Percentiles rank a stretch among this genome's conserved stretches.
These are phyloP conservation scores for Odocoileus hemionus DNA, from an alignment of 2,113 vertebrate genomes.

Conservation along the genomic window DNA sequence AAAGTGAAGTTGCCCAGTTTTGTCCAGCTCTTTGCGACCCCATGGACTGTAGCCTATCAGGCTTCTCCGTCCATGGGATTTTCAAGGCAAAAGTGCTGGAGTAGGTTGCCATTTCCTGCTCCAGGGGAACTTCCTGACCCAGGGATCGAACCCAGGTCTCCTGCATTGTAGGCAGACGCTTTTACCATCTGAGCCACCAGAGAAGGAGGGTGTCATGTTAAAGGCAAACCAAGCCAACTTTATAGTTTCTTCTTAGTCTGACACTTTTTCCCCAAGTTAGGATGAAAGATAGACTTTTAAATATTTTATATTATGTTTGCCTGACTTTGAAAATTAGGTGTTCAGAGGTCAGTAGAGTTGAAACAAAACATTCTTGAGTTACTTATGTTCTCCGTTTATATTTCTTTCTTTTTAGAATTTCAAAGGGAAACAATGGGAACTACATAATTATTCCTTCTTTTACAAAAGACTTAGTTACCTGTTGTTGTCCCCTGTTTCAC, in stretches of 20 bases:
- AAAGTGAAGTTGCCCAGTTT: not conserved
- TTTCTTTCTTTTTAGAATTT: conserved; percentile 26
- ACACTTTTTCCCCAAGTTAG: not conserved
- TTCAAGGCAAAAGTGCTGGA: not conserved
- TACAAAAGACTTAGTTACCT: not conserved
- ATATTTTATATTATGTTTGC: not conserved
- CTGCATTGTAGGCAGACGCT: not conserved
- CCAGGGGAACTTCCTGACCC: not conserved
- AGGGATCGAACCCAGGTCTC: not conserved
- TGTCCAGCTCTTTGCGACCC: not conserved
- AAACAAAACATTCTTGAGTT: conserved; percentile 13
- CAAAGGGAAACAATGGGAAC: not conserved
- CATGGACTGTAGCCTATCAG: not conserved
- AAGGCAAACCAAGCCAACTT: not conserved
- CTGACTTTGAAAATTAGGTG: conserved; percentile 9
- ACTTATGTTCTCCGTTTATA: not conserved
- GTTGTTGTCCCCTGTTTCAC: not conserved
- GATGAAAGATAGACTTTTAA: not conserved
- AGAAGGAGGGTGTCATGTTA: not conserved
- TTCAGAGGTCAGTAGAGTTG: not conserved
- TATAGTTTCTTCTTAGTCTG: not conserved
- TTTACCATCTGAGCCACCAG: not conserved
- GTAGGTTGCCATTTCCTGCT: not conserved
- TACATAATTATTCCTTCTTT: not conserved
- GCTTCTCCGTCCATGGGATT: not conserved